Evolutionary conservation across 2,888 invertebrate genomes (phyloP).

Genomic region (Cryptus viduatorius): DNA sequence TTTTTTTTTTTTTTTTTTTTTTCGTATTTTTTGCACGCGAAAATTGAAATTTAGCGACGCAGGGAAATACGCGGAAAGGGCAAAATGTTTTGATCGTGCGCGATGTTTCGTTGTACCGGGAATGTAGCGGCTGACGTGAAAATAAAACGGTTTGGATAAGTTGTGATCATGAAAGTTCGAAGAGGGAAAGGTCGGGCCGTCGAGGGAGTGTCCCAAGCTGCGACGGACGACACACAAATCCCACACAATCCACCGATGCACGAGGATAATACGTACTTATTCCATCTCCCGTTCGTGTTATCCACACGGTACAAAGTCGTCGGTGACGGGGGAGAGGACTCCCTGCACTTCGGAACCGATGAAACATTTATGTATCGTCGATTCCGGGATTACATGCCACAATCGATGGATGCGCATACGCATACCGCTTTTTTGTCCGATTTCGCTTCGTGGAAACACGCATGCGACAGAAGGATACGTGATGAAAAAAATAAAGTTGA

Average conservation of each 20-base stretch:
- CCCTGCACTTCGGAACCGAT: slow-evolving; percentile 73
- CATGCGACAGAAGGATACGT: slow-evolving; percentile 14
- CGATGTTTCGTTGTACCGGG: not conserved
- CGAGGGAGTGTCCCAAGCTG: not conserved
- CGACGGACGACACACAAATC: slow-evolving; percentile 62
- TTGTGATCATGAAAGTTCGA: slow-evolving; percentile 18
- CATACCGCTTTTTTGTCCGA: slow-evolving; percentile 37
- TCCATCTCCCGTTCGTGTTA: slow-evolving; percentile 28
- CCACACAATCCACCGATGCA: slow-evolving; percentile 57
- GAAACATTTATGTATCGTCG: slow-evolving; percentile 79
- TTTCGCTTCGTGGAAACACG: slow-evolving; percentile 9
- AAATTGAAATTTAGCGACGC: not conserved
- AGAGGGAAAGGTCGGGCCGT: not conserved
- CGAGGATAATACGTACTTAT: slow-evolving; percentile 68
- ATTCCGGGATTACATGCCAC: slow-evolving; percentile 64
- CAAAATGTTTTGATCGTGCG: slow-evolving; percentile 3
- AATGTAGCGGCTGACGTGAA: slow-evolving; percentile 1
- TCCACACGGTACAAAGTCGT: slow-evolving; percentile 55
- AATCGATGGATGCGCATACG: slow-evolving; percentile 33
- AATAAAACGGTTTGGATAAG: not conserved
- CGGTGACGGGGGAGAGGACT: slow-evolving; percentile 72
- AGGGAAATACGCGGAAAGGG: not conserved
- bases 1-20: not conserved
- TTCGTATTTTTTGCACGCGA: no score
- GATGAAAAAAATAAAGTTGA: slow-evolving; percentile 29